Evolutionary conservation across 2,113 vertebrate species (phyloP).

Genomic region (Periophthalmus modestus): DNA sequence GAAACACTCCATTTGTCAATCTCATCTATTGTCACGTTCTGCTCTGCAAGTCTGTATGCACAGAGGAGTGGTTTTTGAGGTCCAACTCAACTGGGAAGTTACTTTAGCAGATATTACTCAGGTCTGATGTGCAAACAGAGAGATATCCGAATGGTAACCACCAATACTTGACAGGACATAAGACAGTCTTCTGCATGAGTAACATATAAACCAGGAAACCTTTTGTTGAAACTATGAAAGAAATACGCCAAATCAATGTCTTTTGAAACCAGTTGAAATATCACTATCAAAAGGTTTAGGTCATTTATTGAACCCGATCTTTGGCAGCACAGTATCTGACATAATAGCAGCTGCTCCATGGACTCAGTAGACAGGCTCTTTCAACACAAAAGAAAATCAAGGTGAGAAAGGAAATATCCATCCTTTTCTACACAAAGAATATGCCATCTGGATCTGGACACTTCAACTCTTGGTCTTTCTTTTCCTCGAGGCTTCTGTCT

Average conservation of each 20-base stretch:
- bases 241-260: not conserved
- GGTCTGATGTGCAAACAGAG: no score
- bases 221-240: not conserved
- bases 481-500: constrained; percentile 23
- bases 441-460: constrained; percentile 25
- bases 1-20: no score
- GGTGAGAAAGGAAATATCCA: constrained; percentile 15
- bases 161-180: no score
- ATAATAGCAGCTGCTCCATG: constrained; percentile 19
- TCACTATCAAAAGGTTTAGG: constrained; percentile 11
- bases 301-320: constrained; percentile 13
- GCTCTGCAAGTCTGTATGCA: no score
- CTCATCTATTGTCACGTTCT: no score
- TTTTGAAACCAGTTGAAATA: constrained; percentile 23
- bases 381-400: constrained; percentile 34
- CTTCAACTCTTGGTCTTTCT: constrained; percentile 41
- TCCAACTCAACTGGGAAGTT: no score
- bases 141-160: no score
- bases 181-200: no score
- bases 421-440: constrained; percentile 3
- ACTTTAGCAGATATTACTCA: no score
- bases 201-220: not conserved
- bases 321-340: constrained; percentile 14
- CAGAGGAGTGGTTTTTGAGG: no score
- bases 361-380: constrained; percentile 16